These are phyloP conservation scores for Pristionchus maxplancki DNA, from an alignment of 2,888 invertebrate species.

Conservation along the genomic window DNA sequence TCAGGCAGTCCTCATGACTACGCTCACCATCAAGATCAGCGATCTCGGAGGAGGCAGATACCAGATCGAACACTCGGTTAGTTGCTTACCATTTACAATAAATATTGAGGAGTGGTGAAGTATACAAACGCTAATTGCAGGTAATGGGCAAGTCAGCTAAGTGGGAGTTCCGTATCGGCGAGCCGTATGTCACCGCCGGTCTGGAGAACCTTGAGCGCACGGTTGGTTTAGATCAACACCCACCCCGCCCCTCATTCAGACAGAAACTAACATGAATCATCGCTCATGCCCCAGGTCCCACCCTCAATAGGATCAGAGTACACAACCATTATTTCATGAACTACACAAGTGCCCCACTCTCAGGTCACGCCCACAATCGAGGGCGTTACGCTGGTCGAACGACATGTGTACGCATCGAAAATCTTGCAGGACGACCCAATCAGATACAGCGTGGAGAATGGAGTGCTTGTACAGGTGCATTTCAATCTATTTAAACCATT, in stretches of 20 bases:
- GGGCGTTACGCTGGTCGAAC: background rate
- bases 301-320: no score
- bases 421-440: background rate
- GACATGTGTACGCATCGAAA: background rate
- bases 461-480: background rate
- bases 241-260: no score
- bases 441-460: background rate
- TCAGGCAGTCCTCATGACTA: background rate
- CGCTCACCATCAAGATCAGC: background rate
- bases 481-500: no score
- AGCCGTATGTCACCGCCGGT: background rate
- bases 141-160: background rate
- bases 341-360: no score
- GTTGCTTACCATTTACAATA: background rate
- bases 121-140: background rate
- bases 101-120: no score
- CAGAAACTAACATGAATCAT: no score
- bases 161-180: background rate
- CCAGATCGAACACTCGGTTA: background rate
- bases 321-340: no score
- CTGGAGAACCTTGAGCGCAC: background rate
- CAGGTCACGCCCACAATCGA: background rate
- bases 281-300: no score
- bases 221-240: no score
- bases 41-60: background rate